Evolutionary conservation across 2,888 invertebrate genomes (phyloP).

Genomic region (Eurytoma californica): DNA sequence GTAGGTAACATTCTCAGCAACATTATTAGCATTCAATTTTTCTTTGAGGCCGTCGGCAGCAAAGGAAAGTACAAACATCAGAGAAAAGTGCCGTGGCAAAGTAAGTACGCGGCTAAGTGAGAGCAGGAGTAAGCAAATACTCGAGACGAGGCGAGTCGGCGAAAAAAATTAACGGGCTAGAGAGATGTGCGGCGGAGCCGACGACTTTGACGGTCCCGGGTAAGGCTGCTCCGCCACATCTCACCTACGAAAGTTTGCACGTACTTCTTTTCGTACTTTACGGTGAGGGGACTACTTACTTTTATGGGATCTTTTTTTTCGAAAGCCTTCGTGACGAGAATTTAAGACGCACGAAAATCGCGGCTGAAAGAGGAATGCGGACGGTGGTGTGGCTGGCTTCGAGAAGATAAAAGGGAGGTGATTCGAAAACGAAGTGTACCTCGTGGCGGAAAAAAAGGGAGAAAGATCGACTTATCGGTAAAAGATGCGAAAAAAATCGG

Average conservation of each 20-base stretch:
- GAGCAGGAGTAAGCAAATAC: slow-evolving; percentile 45
- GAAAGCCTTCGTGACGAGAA: slow-evolving; percentile 43
- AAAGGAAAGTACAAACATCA: slow-evolving; percentile 25
- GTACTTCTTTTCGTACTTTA: slow-evolving; percentile 33
- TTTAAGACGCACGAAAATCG: slow-evolving; percentile 12
- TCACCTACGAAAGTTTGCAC: slow-evolving; percentile 28
- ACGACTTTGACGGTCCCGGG: slow-evolving; percentile 27
- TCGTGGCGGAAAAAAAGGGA: too few species aligned
- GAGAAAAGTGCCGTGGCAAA: slow-evolving; percentile 25
- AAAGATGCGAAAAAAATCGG: slow-evolving; percentile 12
- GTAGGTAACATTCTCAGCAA: background rate
- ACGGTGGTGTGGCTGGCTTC: background rate
- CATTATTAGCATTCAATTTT: slow-evolving; percentile 22
- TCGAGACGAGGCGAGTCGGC: background rate
- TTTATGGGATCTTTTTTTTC: slow-evolving; percentile 38
- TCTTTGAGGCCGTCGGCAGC: background rate
- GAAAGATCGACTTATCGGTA: too few species aligned
- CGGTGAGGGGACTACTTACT: slow-evolving; percentile 30
- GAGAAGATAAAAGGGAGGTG: too few species aligned
- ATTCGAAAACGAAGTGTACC: too few species aligned
- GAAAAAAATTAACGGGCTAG: slow-evolving; percentile 35
- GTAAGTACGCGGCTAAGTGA: slow-evolving; percentile 37
- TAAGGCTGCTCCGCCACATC: background rate
- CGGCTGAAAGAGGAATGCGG: background rate
- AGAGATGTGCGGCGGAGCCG: slow-evolving; percentile 5